These are phyloP conservation scores for Zosterops pallidus DNA, from an alignment of 2,113 vertebrate genomes.

Conservation along the genomic window DNA sequence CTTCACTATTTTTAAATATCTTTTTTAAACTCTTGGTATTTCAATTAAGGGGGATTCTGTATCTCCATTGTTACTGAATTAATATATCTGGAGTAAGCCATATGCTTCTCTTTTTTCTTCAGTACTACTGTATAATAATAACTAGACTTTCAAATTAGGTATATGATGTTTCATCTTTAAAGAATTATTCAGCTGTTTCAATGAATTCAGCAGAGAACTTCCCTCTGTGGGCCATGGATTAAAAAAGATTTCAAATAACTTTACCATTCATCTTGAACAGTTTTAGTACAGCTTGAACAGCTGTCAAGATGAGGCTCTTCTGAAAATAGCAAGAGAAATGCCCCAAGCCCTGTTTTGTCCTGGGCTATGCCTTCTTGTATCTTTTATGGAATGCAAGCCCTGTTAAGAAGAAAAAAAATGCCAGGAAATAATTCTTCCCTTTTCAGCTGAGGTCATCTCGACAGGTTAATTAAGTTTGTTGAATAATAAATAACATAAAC, in stretches of 20 bases:
- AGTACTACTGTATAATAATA: not conserved
- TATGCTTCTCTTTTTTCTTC: not conserved
- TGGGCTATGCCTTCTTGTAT: not conserved
- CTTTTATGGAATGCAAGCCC: not conserved
- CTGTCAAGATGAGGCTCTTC: not conserved
- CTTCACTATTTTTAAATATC: not conserved
- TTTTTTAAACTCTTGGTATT: not conserved
- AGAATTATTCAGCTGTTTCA: not conserved
- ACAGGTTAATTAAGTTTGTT: constrained; percentile 16
- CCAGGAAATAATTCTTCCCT: not conserved
- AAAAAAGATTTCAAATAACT: not conserved
- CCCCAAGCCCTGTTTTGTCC: not conserved
- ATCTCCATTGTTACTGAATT: not conserved
- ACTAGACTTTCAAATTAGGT: not conserved
- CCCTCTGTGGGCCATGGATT: not conserved
- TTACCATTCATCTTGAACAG: not conserved
- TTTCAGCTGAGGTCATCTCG: not conserved
- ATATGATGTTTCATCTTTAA: not conserved
- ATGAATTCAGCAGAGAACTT: not conserved
- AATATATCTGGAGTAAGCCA: not conserved
- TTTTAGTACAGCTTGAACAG: not conserved
- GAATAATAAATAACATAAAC: not conserved
- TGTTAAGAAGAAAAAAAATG: not conserved
- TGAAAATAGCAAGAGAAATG: not conserved
- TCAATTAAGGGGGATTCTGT: not conserved